A percentile compares a stretch with the other conserved stretches of the same genome.
Conservation (phyloP, 2,113 vertebrate genomes). For the Otus sunia region DNA sequence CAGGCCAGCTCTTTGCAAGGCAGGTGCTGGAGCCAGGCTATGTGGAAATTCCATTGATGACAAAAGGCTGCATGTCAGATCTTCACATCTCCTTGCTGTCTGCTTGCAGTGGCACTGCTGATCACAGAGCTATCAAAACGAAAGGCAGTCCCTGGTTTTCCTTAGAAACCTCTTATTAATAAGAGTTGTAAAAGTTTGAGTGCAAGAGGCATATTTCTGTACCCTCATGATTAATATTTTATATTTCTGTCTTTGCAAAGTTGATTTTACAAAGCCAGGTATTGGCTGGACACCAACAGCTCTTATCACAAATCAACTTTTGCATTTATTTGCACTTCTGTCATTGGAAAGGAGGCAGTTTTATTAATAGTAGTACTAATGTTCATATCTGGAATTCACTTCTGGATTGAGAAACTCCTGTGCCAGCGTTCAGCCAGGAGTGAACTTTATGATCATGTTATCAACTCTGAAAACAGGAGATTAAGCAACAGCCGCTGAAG, state of each 20-base stretch:
- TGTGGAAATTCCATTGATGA: not conserved
- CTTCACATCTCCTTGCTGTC: not conserved
- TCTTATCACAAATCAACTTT: not conserved
- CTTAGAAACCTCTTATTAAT: not conserved
- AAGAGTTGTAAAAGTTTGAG: not conserved
- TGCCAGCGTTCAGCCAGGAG: slow-evolving; percentile 28
- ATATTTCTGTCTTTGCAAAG: not conserved
- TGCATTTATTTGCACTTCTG: not conserved
- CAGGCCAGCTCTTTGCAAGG: not conserved
- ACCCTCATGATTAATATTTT: not conserved
- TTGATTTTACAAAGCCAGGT: not conserved
- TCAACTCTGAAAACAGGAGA: slow-evolving; percentile 57
- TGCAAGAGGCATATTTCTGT: not conserved
- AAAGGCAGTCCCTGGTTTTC: not conserved
- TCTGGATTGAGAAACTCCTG: slow-evolving; percentile 45
- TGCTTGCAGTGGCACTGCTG: not conserved
- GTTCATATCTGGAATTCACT: slow-evolving; percentile 49
- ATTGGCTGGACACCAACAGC: not conserved
- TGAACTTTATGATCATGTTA: slow-evolving; percentile 66
- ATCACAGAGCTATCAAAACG: not conserved
- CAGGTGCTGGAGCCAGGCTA: not conserved
- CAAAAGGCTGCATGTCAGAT: not conserved
- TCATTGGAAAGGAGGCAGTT: slow-evolving; percentile 3
- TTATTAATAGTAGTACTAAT: slow-evolving; percentile 27
- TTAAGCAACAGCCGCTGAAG: slow-evolving; percentile 50